Percentiles rank a stretch among this genome's conserved stretches.
Evolutionary conservation across 2,113 vertebrate genomes (phyloP).

Genomic region (Sceloporus tristichus): DNA sequence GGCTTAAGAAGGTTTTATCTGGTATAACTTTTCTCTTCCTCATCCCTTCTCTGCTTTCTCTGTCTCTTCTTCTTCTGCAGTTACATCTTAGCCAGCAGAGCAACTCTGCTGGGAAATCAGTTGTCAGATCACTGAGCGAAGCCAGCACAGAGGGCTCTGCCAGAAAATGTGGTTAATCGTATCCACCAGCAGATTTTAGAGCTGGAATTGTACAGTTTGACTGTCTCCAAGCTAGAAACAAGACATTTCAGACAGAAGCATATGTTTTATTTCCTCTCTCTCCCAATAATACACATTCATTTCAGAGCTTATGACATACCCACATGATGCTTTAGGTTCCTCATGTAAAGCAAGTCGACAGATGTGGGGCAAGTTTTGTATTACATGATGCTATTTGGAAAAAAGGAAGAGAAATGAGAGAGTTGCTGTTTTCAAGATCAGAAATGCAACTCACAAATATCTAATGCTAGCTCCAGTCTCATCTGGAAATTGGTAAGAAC

Average conservation of each 20-base stretch:
- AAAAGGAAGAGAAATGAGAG: background rate
- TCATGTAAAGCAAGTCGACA: background rate
- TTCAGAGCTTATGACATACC: background rate
- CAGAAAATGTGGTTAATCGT: no score
- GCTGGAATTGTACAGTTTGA: no score
- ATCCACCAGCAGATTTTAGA: no score
- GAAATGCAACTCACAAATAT: background rate
- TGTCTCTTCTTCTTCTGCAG: no score
- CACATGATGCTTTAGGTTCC: background rate
- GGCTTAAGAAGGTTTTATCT: no score
- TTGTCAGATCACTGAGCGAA: no score
- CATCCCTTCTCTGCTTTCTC: no score
- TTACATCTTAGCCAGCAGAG: no score
- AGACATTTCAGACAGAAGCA: background rate
- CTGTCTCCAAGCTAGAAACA: background rate
- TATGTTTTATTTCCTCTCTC: background rate
- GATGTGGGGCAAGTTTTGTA: background rate
- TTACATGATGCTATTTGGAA: background rate
- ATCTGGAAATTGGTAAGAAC: background rate
- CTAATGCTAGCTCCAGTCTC: no score
- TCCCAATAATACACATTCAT: background rate
- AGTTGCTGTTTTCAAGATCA: background rate
- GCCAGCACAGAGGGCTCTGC: no score
- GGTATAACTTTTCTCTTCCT: no score
- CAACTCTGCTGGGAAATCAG: no score